Base-by-base conservation (phyloP, 2,113 vertebrate species). In the Peromyscus leucopus region DNA sequence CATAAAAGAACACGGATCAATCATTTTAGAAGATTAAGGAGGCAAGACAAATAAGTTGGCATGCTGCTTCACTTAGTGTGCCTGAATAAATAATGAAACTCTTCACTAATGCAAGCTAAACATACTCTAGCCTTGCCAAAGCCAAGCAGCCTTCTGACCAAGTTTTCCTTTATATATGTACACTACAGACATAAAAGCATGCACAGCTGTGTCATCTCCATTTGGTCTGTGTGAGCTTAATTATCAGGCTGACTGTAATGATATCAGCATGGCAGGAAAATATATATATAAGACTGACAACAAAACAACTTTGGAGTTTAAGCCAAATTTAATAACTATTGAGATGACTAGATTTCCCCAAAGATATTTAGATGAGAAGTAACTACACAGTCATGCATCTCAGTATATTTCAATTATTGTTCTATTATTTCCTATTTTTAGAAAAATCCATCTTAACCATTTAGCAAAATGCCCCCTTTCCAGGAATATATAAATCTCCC, bases 11-110 rank as follows among this genome's bases (percentile, higher is more conserved):
- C 98, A 98, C 51, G 91, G 98, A 99, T 98, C 98, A 98, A 99
- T 99, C 97, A 98, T 98, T 98, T 98, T 48, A 98, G 98, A 98
- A 98, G 98, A 98, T 98, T 98, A 99, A 98, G 98, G 97, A 99
- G 98, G 98, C 98, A 98, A 98, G 94, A 98, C 98, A 98, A 97
- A 98, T 91, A 98, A 91, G 98, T 57, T 98, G 98, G 97, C 98
- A 98, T 98, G 98, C 98, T 98, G 98, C 97, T 98, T 98, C 98
- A 98, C 98, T 99, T 98, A 98, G 98, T 93, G 98, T 97, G 98
- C 98, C 98, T 99, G 98, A 99, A 99, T 99, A 99, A 99, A 98
- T 99, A 98, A 99, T 98, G 97, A 98, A 98, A 98, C 75, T 98
- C 98, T 98, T 98, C 94, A 97, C 99, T 99, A 99, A 98, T 97